phyloP scores from a whole-genome alignment of 2,113 vertebrate species.

The Microtus pennsylvanicus region DNA sequence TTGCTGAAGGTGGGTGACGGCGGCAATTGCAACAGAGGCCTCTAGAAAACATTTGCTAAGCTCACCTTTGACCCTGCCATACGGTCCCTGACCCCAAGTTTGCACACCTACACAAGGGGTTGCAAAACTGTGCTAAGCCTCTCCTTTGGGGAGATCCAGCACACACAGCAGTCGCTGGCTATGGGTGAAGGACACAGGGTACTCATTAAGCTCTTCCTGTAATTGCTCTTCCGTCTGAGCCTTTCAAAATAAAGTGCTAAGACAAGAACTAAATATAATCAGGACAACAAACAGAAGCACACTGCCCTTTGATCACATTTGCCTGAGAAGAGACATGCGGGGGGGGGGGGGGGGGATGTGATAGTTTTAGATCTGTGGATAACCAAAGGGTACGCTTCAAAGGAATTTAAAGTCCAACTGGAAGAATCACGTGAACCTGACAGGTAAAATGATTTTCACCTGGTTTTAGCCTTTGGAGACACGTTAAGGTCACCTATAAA shows the following conservation, averaged over 20 bases:
- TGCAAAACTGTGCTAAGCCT: conserved; percentile 50
- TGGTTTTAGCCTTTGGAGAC: background rate
- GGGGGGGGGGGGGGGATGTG: background rate
- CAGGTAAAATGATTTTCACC: background rate
- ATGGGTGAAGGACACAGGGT: conserved; percentile 61
- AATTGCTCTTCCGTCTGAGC: background rate
- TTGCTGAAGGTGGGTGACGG: background rate
- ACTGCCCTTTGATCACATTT: background rate
- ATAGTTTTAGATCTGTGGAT: background rate
- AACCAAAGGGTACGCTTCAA: background rate
- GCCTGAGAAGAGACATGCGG: background rate
- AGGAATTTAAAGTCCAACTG: background rate
- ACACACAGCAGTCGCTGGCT: background rate
- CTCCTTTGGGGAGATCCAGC: conserved; percentile 51
- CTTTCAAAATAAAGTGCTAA: conserved; percentile 32
- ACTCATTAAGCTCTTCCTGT: conserved; percentile 64
- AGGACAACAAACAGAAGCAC: background rate
- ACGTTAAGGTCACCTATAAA: background rate
- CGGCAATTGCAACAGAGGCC: conserved; percentile 55
- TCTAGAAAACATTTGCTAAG: conserved; percentile 74
- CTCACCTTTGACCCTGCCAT: conserved; percentile 58
- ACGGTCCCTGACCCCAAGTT: conserved; percentile 58
- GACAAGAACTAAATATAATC: conserved; percentile 3
- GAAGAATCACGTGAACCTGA: background rate
- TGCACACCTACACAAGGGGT: background rate